A percentile compares a stretch with the other conserved stretches of the same genome.
These are phyloP conservation scores for Drosophila mimetica DNA, from an alignment of 2,888 invertebrate genomes.

Conservation along the genomic window DNA sequence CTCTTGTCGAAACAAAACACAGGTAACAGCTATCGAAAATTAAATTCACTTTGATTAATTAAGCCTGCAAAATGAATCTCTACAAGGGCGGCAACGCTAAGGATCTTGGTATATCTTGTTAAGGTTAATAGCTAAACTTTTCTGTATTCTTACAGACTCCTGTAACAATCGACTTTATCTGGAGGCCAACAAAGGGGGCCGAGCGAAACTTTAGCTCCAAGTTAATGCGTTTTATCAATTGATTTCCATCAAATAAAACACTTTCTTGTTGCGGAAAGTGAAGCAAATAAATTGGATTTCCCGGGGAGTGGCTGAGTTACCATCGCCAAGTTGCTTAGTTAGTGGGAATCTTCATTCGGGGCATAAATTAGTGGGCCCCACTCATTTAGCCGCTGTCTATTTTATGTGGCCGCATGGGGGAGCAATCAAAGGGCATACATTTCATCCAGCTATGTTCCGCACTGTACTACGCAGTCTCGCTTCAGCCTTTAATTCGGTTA, in stretches of 20 bases:
- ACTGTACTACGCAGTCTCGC: conserved; percentile 13
- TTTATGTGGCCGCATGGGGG: conserved; percentile 35
- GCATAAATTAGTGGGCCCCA: conserved; percentile 47
- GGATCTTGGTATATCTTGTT: conserved; percentile 37
- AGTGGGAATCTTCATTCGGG: conserved; percentile 20
- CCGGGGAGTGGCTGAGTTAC: background rate
- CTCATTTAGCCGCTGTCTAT: conserved; percentile 27
- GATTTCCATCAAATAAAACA: conserved; percentile 77
- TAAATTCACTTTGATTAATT: conserved; percentile 74
- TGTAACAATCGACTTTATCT: conserved; percentile 71
- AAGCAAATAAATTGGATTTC: conserved; percentile 74
- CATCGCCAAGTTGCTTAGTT: conserved; percentile 64
- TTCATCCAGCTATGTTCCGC: conserved; percentile 17
- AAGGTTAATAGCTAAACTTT: conserved; percentile 42
- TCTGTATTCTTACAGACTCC: too few relatives aligned
- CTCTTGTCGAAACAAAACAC: background rate
- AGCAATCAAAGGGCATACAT: conserved; percentile 36
- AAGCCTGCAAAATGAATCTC: conserved; percentile 64
- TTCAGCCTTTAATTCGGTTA: conserved; percentile 44
- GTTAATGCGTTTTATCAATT: conserved; percentile 80
- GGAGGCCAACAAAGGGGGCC: conserved; percentile 12
- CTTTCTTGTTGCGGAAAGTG: conserved; percentile 57
- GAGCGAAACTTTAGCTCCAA: conserved; percentile 61
- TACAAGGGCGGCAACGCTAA: conserved; percentile 54
- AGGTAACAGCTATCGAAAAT: conserved; percentile 29